Evolutionary conservation across 2,113 vertebrate species (phyloP).

Genomic region (Osmerus eperlanus): DNA sequence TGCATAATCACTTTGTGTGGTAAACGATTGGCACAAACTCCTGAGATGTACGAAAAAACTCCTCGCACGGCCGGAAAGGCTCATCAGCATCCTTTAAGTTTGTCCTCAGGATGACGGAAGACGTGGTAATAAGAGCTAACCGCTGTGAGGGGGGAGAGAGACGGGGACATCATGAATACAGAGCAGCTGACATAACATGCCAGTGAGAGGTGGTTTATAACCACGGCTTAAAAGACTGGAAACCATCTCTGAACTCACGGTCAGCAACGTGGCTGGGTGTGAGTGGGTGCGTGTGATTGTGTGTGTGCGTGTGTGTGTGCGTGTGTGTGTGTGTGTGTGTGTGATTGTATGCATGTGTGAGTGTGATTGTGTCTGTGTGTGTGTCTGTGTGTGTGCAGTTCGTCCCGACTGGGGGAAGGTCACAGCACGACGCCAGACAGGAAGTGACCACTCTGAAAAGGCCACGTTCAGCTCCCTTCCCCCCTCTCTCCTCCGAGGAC

Average conservation of each 20-base stretch:
- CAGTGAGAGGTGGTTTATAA: conserved; percentile 7
- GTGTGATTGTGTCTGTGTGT: no score
- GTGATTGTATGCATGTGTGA: no score
- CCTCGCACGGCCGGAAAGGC: conserved; percentile 20
- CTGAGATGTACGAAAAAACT: conserved; percentile 38
- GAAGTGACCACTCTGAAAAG: not conserved
- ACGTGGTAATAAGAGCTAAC: conserved; percentile 35
- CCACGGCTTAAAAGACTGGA: conserved; percentile 11
- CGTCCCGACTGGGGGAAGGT: not conserved
- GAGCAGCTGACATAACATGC: not conserved
- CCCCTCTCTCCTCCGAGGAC: conserved; percentile 75
- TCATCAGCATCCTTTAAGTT: conserved; percentile 51
- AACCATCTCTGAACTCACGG: conserved; percentile 17
- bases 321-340: no score
- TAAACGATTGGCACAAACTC: conserved; percentile 52
- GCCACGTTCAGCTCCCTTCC: conserved; percentile 29
- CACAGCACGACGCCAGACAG: not conserved
- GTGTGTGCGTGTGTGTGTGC: no score
- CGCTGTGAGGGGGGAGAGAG: not conserved
- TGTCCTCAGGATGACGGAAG: conserved; percentile 7
- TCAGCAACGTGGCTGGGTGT: conserved; percentile 8
- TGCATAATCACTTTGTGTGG: conserved; percentile 62
- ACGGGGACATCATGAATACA: conserved; percentile 2
- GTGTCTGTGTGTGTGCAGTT: no score
- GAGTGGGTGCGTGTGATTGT: no score